phyloP scores from a whole-genome alignment of 2,113 vertebrate species.

The Cygnus atratus region DNA sequence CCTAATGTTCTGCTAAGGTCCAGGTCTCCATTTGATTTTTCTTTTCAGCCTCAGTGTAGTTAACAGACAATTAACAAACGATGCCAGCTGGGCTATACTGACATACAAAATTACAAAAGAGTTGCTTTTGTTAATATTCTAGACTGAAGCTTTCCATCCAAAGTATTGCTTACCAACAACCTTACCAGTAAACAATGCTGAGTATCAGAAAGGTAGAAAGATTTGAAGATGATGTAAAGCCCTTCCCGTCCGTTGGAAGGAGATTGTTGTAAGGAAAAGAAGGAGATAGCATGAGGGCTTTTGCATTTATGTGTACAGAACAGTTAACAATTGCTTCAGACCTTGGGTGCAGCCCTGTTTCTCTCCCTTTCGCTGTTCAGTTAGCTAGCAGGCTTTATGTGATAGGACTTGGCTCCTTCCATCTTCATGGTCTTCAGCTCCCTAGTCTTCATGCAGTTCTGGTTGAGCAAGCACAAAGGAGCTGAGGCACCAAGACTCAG shows the following conservation, averaged over 20 bases:
- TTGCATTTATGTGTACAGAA: not conserved
- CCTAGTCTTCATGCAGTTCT: not conserved
- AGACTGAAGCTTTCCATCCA: not conserved
- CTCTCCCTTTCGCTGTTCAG: not conserved
- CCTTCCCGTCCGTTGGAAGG: not conserved
- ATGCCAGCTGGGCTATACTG: not conserved
- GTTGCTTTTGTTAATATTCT: not conserved
- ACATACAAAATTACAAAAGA: not conserved
- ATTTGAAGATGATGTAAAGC: not conserved
- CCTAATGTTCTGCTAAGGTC: not conserved
- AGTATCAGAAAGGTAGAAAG: not conserved
- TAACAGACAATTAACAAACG: not conserved
- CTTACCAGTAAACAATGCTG: not conserved
- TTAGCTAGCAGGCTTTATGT: not conserved
- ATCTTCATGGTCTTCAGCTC: not conserved
- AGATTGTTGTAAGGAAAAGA: not conserved
- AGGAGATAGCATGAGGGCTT: not conserved
- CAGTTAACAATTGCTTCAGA: not conserved
- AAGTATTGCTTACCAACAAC: not conserved
- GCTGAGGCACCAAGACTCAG: not conserved
- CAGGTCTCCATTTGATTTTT: not conserved
- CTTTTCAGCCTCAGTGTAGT: not conserved
- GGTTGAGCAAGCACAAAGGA: not conserved
- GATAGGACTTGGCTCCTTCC: fast-evolving
- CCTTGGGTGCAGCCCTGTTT: not conserved